Evolutionary conservation across 2,888 invertebrate species (phyloP).

Genomic region (Cacoxenus indagator): DNA sequence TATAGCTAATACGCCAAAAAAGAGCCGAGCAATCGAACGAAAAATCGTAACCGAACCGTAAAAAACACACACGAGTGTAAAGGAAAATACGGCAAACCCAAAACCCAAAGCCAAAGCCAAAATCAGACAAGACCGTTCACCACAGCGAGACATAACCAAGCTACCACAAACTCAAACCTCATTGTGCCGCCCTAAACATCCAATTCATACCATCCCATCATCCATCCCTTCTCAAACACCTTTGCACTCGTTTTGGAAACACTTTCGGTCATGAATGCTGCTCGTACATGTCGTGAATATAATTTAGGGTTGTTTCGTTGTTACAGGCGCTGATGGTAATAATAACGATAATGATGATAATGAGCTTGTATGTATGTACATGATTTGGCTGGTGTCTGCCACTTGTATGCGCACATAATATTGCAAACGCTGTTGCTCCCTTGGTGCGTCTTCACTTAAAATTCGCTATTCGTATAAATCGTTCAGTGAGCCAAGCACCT

Average conservation of each 20-base stretch:
- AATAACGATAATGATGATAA: not conserved
- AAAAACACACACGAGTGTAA: too few species aligned
- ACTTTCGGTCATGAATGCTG: not conserved
- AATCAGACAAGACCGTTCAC: not conserved
- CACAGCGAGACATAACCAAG: not conserved
- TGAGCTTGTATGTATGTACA: not conserved
- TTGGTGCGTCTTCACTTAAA: not conserved
- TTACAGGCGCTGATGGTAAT: not conserved
- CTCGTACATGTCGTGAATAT: not conserved
- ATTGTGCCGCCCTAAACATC: not conserved
- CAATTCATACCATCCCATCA: not conserved
- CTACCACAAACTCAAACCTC: not conserved
- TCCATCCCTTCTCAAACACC: too few species aligned
- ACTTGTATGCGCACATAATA: not conserved
- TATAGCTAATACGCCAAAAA: too few species aligned
- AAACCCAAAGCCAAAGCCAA: not conserved
- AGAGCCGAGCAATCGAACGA: too few species aligned
- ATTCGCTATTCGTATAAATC: not conserved
- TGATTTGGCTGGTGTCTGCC: not conserved
- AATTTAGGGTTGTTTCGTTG: not conserved
- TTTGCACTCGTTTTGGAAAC: too few species aligned
- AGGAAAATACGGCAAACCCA: not conserved
- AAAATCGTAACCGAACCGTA: too few species aligned
- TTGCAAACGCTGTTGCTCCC: not conserved
- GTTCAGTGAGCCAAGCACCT: constrained; percentile 9